These are phyloP conservation scores for Pogona vitticeps DNA, from an alignment of 2,113 vertebrate species.

Conservation along the genomic window DNA sequence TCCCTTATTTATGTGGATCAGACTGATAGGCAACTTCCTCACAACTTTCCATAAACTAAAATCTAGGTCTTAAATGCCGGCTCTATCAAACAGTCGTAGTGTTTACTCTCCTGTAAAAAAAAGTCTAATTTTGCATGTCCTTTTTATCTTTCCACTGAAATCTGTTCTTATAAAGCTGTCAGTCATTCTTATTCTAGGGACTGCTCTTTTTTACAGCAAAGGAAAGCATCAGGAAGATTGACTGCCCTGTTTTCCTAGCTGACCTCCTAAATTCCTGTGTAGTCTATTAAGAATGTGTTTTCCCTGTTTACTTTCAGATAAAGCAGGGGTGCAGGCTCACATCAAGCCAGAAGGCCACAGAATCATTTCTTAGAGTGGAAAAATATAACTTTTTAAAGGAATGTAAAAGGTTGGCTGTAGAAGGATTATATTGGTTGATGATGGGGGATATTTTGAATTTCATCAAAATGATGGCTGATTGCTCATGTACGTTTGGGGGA, in stretches of 20 bases:
- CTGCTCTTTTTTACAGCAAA: background rate
- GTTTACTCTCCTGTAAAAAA: background rate
- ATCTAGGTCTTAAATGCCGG: background rate
- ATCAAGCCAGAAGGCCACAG: background rate
- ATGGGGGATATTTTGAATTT: background rate
- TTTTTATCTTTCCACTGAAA: background rate
- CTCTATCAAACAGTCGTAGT: too few species aligned
- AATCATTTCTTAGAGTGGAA: background rate
- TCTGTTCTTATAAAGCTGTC: background rate
- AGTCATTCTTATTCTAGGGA: background rate
- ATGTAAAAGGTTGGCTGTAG: background rate
- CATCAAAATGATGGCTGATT: background rate
- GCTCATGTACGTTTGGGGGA: background rate
- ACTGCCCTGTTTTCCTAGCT: background rate
- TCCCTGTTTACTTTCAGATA: constrained; percentile 3
- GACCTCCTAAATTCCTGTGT: background rate
- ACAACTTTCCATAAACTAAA: background rate
- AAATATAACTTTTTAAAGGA: background rate
- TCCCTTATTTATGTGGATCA: background rate
- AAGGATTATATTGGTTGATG: background rate
- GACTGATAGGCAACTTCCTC: background rate
- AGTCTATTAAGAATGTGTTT: background rate
- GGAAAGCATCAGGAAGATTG: background rate
- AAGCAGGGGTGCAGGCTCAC: background rate
- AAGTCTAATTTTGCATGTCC: background rate